A percentile compares a stretch with the other conserved stretches of the same genome.
These are phyloP conservation scores for Allophyes oxyacanthae DNA, from an alignment of 2,888 invertebrate species.

Conservation along the genomic window DNA sequence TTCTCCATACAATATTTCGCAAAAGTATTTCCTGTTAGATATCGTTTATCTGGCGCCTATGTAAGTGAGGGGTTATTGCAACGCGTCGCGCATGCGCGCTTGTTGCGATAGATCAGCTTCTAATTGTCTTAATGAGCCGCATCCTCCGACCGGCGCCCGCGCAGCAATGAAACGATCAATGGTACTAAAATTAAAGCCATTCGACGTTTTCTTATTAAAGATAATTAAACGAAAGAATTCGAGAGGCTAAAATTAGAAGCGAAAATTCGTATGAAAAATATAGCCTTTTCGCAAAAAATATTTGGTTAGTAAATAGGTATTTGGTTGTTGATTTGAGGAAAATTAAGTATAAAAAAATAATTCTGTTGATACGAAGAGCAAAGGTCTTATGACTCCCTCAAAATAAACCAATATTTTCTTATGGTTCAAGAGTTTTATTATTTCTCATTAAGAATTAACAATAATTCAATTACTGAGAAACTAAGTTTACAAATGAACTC, in stretches of 20 bases:
- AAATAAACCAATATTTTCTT: too few relatives aligned
- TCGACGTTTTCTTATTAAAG: slow-evolving; percentile 8
- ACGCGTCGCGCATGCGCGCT: slow-evolving; percentile 49
- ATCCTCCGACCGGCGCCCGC: slow-evolving; percentile 75
- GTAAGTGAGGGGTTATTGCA: slow-evolving; percentile 43
- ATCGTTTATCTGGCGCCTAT: slow-evolving; percentile 36
- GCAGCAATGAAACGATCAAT: slow-evolving; percentile 44
- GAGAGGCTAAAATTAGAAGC: not conserved
- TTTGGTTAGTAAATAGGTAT: too few relatives aligned
- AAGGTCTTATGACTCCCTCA: slow-evolving; percentile 12
- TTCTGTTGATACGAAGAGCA: not conserved
- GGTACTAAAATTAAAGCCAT: slow-evolving; percentile 19
- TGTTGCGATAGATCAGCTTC: slow-evolving; percentile 71
- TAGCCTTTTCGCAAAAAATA: too few relatives aligned
- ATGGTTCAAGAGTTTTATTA: too few relatives aligned
- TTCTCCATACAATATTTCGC: slow-evolving; percentile 20
- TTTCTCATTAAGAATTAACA: too few relatives aligned
- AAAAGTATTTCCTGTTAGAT: slow-evolving; percentile 9
- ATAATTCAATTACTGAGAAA: too few relatives aligned
- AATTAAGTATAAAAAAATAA: not conserved
- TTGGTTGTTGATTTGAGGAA: too few relatives aligned
- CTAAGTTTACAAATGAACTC: too few relatives aligned
- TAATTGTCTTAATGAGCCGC: slow-evolving; percentile 82
- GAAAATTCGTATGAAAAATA: too few relatives aligned
- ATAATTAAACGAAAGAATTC: slow-evolving; percentile 3